A percentile compares a stretch with the other conserved stretches of the same genome.
phyloP scores from a whole-genome alignment of 2,888 invertebrate genomes.

The Hydrotaea diabolus region DNA sequence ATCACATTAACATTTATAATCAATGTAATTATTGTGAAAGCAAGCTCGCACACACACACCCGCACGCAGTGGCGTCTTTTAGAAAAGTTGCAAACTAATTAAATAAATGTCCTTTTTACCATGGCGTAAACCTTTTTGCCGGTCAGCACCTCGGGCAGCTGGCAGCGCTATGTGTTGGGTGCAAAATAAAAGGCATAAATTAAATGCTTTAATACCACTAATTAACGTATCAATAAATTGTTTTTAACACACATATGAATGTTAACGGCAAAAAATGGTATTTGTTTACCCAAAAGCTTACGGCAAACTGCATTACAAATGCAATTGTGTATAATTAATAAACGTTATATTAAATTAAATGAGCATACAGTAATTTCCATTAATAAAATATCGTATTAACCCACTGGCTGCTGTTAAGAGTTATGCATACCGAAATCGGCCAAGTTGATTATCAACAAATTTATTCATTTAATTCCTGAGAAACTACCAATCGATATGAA shows the following conservation, averaged over 20 bases:
- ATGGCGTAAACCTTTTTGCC: background rate
- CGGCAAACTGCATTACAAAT: constrained; percentile 27
- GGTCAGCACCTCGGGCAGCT: background rate
- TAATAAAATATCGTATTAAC: constrained; percentile 11
- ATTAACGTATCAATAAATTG: constrained; percentile 58
- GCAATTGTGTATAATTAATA: constrained; percentile 3
- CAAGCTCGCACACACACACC: background rate
- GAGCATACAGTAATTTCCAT: background rate
- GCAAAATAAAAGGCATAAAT: constrained; percentile 36
- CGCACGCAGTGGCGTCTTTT: background rate
- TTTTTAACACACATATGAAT: constrained; percentile 26
- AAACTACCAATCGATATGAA: too few relatives aligned
- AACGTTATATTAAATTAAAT: constrained; percentile 21
- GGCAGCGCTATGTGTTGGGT: background rate
- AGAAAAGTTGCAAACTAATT: constrained; percentile 27
- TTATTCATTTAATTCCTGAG: too few relatives aligned
- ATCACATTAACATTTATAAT: constrained; percentile 38
- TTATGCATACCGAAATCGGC: background rate
- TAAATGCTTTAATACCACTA: constrained; percentile 51
- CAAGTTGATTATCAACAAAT: too few relatives aligned
- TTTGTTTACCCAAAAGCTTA: constrained; percentile 21
- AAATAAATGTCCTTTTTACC: constrained; percentile 7
- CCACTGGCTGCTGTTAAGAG: background rate
- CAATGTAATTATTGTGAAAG: constrained; percentile 8
- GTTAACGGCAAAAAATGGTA: background rate